These are phyloP conservation scores for Helarctos malayanus DNA, from an alignment of 2,797 vertebrate genomes.

Conservation along the genomic window DNA sequence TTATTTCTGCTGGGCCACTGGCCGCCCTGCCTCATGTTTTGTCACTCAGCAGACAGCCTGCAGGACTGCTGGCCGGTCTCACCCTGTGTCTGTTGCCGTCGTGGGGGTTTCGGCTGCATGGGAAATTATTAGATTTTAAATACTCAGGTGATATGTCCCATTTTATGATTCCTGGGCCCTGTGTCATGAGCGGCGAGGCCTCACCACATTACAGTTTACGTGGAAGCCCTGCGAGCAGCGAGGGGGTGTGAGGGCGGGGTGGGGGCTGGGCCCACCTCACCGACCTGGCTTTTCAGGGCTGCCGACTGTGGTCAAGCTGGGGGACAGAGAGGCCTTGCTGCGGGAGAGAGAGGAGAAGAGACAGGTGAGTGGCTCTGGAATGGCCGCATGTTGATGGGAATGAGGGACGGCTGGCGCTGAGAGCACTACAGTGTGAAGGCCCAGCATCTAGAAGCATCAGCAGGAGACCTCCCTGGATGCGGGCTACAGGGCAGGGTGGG, in stretches of 20 bases:
- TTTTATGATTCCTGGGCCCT: accelerated
- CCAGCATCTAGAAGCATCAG: neutral
- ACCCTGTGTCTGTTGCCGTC: accelerated
- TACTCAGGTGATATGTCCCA: accelerated
- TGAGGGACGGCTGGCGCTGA: accelerated
- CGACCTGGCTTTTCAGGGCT: slow-evolving; percentile 90
- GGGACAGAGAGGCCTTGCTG: slow-evolving; percentile 94
- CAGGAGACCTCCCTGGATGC: neutral
- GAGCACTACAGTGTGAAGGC: neutral
- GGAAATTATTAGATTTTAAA: neutral
- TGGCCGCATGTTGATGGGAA: neutral
- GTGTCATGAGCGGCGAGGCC: neutral
- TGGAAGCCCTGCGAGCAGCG: neutral
- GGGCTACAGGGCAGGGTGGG: accelerated
- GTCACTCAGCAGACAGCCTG: neutral
- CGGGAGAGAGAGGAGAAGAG: slow-evolving; percentile 97
- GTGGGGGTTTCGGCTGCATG: neutral
- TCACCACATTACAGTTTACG: accelerated
- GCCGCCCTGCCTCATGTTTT: accelerated
- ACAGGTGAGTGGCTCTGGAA: slow-evolving; percentile 88
- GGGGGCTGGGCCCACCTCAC: accelerated
- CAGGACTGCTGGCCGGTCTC: neutral
- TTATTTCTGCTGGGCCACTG: accelerated
- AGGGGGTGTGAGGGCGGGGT: neutral
- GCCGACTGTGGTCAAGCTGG: slow-evolving; percentile 96